Base-by-base conservation (phyloP, 1,140 invertebrate species). In the Streblospio benedicti region DNA sequence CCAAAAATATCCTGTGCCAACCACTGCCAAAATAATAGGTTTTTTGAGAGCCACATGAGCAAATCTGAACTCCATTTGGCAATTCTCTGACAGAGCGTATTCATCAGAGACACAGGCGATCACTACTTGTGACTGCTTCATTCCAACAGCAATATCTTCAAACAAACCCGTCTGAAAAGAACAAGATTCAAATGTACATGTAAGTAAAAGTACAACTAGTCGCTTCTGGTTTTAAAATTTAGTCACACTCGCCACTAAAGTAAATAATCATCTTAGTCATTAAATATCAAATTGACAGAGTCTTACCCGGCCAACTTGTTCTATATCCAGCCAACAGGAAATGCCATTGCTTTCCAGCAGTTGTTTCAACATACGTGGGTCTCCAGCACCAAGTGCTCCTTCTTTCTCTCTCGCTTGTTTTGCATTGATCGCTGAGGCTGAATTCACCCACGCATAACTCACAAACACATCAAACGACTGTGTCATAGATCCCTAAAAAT, bases 41-140 rank as follows among this genome's bases (percentile, higher is more conserved):
- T 72, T 60, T 9, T 65, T 54, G 25, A 75, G 60, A 32, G 64
- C 70, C 32, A 71, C 55, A 16, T 72, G 65, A 3, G 67, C 73
- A 70, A 75, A 75, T 38, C 73, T 50, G 16, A 72, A 61, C 58
- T 75, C 73, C 72, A 73, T 75, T 69, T 74, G 72, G 60, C 73
- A 74, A 23, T 61, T 61, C 20, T 41, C 32, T 14, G 72, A 75
- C 32, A 65, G 62, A 0, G 64, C 65, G 67, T 75, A 75, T 71
- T 76, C 71, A 68, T 76, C 69, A 23, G 73, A 76, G 6, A 75
- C 62, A 63, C 69, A 76, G 3, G 69, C 70, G 2, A 76, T 62
- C 18, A 76, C 45, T 1, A 74, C 56, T 64, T 70, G 67, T 35
- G 66, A 65, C 49, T 70, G 67, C 53, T 70, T 61, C 28, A 76